phyloP scores from a whole-genome alignment of 2,888 invertebrate genomes.

The Coenonympha glycerion region DNA sequence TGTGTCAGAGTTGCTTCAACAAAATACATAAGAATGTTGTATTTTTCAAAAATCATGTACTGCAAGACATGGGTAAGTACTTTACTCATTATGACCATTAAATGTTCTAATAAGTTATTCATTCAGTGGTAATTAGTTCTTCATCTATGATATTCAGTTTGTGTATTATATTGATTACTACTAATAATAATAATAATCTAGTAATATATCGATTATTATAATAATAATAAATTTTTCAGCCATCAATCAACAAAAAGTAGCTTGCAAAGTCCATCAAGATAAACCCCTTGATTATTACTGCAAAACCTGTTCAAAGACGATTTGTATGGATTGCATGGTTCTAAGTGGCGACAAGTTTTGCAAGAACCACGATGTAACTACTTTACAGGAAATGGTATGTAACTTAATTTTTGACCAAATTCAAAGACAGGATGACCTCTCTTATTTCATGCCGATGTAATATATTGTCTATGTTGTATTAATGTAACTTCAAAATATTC shows the following conservation, averaged over 20 bases:
- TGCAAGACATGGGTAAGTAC: conserved; percentile 44
- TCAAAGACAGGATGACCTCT: too few species aligned
- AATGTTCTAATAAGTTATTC: too few species aligned
- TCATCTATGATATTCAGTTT: too few species aligned
- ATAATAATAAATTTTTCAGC: conserved; percentile 33
- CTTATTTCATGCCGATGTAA: too few species aligned
- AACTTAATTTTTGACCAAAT: neutral
- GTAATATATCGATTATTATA: too few species aligned
- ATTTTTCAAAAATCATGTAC: conserved; percentile 59
- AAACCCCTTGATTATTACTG: conserved; percentile 62
- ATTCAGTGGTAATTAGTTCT: too few species aligned
- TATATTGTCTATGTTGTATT: too few species aligned
- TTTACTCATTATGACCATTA: too few species aligned
- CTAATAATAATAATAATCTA: too few species aligned
- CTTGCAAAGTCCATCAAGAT: conserved; percentile 50
- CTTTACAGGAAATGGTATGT: conserved; percentile 60
- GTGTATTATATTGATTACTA: too few species aligned
- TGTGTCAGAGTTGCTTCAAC: conserved; percentile 61
- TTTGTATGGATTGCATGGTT: conserved; percentile 67
- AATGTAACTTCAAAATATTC: too few species aligned
- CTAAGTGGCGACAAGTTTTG: conserved; percentile 63
- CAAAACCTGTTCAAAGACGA: conserved; percentile 52
- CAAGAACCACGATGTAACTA: conserved; percentile 56
- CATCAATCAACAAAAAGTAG: conserved; percentile 30
- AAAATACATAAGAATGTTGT: conserved; percentile 63